phyloP scores from a whole-genome alignment of 2,113 vertebrate genomes.

The Xyliphius kryptos region DNA sequence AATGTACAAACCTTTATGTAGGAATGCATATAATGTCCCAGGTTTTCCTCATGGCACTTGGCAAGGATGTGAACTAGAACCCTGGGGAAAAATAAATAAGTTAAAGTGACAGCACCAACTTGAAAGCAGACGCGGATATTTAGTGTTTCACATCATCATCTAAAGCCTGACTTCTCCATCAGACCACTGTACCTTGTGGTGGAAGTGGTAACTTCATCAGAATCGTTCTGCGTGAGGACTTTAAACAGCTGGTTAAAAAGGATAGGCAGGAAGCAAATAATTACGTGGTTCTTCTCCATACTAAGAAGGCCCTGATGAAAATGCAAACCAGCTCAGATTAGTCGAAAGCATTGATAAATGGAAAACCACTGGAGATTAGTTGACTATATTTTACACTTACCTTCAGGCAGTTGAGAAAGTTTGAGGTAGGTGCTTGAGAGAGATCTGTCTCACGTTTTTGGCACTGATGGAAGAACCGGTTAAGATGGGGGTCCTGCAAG shows the following conservation, averaged over 20 bases:
- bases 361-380: too few species aligned
- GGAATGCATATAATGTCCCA: constrained; percentile 81
- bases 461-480: constrained; percentile 92
- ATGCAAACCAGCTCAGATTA: too few species aligned
- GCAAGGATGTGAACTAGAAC: constrained; percentile 86
- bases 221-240: constrained; percentile 82
- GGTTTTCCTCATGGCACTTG: constrained; percentile 90
- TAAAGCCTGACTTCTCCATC: not conserved
- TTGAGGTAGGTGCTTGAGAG: constrained; percentile 83
- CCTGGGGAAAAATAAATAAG: constrained; percentile 61
- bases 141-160: too few species aligned
- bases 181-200: constrained; percentile 78
- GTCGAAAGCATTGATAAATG: too few species aligned
- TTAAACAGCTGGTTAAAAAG: constrained; percentile 93
- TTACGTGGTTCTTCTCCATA: constrained; percentile 89
- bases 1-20: constrained; percentile 76
- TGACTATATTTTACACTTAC: constrained; percentile 65
- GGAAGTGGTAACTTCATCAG: constrained; percentile 78
- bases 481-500: constrained; percentile 87
- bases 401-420: constrained; percentile 85
- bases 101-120: too few species aligned
- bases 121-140: too few species aligned
- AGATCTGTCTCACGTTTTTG: constrained; percentile 87
- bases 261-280: constrained; percentile 90
- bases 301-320: constrained; percentile 87